Evolutionary conservation across 2,797 vertebrate species (phyloP), one percentile per base, ranked within the genome.

Genomic region (Macropodus opercularis): DNA sequence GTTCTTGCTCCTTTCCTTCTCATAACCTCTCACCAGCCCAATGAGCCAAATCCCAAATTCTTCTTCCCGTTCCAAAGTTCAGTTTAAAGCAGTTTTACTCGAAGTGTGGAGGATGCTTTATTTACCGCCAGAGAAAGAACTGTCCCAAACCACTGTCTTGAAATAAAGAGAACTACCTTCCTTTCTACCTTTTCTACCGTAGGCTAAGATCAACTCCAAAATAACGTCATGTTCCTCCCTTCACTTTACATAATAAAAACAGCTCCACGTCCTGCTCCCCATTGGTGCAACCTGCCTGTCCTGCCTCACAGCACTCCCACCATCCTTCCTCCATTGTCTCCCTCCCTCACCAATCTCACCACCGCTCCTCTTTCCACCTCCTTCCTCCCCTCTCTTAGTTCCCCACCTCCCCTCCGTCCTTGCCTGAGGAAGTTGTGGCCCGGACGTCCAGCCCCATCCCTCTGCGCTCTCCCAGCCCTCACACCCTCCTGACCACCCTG

Each of bases 391-490:
- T 90, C 89, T 93, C 89, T 91, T 93, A 96, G 95, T 86, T 94
- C 88, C 94, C 87, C 86, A 94, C 94, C 92, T 95, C 93, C 91
- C 94, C 94, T 86, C 93, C 91, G 32, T 94, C 93, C 87, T 92
- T 95, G 88, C 93, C 93, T 36, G 94, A 94, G 72, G 93, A 93
- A 72, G 70, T 87, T 2, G 70, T 73, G 19, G 79, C 83, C 77
- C 93, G 94, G 94, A 94, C 93, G 52, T 92, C 86, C 89, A 94
- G 93, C 75, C 93, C 94, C 89, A 69, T 92, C 77, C 89, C 87
- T 57, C 91, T 95, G 75, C 89, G 93, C 81, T 94, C 94, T 81
- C 93, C 94, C 84, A 96, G 91, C 84, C 95, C 95, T 82, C 87
- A 94, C 93, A 89, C 92, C 75, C 90, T 91, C 86, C 87, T 93